A percentile compares a stretch with the other conserved stretches of the same genome.
Conservation (phyloP, 2,888 invertebrate genomes). For the Pachliopta kotzebuea region DNA sequence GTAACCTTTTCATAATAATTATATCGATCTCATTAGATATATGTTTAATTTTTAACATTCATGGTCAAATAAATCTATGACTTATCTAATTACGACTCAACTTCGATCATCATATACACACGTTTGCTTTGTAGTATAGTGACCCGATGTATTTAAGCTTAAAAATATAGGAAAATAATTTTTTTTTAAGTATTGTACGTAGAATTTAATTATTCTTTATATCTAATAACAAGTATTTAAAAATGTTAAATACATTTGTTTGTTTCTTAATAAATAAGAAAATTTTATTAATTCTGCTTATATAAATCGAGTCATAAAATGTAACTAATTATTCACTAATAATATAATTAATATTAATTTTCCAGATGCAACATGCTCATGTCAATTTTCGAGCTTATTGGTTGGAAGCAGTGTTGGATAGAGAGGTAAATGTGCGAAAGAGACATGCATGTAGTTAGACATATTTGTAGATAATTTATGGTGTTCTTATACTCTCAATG, state of each 20-base stretch:
- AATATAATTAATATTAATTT: conserved; percentile 59
- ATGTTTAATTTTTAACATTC: no score
- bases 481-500: neutral
- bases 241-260: neutral
- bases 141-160: conserved; percentile 2
- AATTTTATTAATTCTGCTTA: neutral
- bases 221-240: no score
- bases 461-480: conserved; percentile 7
- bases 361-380: conserved; percentile 81
- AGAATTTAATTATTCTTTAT: no score
- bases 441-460: conserved; percentile 53
- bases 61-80: no score
- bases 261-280: neutral
- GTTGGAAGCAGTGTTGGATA: conserved; percentile 82
- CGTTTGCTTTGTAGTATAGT: neutral
- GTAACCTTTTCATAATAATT: no score
- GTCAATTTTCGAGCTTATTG: conserved; percentile 80
- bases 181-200: no score
- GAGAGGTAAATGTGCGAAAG: conserved; percentile 82
- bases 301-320: neutral
- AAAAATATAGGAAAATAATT: neutral
- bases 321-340: conserved; percentile 35
- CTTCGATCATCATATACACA: no score
- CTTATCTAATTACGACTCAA: no score
- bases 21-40: no score